phyloP scores from a whole-genome alignment of 2,888 invertebrate genomes.

The Leptopilina drosophilae region DNA sequence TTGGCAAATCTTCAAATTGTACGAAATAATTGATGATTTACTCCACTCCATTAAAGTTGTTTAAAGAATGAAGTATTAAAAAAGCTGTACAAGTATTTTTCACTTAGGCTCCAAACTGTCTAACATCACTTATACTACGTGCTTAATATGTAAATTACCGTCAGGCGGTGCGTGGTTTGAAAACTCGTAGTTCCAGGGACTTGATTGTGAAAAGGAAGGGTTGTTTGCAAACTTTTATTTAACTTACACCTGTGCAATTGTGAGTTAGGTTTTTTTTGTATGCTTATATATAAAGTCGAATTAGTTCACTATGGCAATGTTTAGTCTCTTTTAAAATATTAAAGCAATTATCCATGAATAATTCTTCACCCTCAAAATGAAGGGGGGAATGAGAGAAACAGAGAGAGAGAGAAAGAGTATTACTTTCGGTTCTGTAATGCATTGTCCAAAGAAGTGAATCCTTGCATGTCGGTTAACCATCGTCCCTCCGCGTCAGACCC shows the following conservation, averaged over 20 bases:
- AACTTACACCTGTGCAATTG: slow-evolving; percentile 20
- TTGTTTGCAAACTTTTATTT: slow-evolving; percentile 30
- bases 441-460: slow-evolving; percentile 64
- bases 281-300: not conserved
- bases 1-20: not conserved
- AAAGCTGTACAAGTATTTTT: slow-evolving; percentile 26
- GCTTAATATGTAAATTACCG: slow-evolving; percentile 38
- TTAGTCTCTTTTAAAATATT: slow-evolving; percentile 66
- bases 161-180: not conserved
- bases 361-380: slow-evolving; percentile 62
- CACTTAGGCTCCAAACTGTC: slow-evolving; percentile 33
- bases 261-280: not conserved
- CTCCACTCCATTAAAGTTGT: slow-evolving; percentile 22
- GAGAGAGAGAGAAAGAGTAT: slow-evolving; percentile 51
- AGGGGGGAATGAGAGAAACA: slow-evolving; percentile 48
- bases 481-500: slow-evolving; percentile 49
- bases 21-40: slow-evolving; percentile 18
- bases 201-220: slow-evolving; percentile 38
- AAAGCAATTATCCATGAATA: slow-evolving; percentile 61
- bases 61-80: slow-evolving; percentile 3
- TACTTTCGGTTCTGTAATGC: slow-evolving; percentile 57
- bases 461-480: slow-evolving; percentile 61
- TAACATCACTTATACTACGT: slow-evolving; percentile 23
- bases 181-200: slow-evolving; percentile 26
- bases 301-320: slow-evolving; percentile 52